Evolutionary conservation across 2,113 vertebrate genomes (phyloP), one percentile per base, ranked within the genome.

Genomic region (Lynx canadensis): DNA sequence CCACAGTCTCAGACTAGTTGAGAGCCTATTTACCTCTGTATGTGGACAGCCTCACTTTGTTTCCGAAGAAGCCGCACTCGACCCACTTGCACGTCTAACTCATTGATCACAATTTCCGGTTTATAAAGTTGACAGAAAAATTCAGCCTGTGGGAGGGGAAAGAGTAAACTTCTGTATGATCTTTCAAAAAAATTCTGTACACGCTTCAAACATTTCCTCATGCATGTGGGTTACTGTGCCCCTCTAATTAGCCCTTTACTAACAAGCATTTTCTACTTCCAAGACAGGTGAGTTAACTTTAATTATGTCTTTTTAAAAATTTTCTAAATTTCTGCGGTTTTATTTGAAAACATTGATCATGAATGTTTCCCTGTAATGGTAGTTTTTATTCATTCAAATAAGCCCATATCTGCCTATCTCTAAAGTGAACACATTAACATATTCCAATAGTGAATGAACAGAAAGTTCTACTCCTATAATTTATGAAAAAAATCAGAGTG

Each of bases 101-200:
- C 99, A 8, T 97, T 97, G 96, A 99, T 98, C 2, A 97, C 93
- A 98, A 99, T 99, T 89, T 99, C 99, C 0, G 99, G 99, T 98
- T 99, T 99, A 96, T 99, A 99, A 98, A 99, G 99, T 25, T 99
- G 99, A 98, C 99, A 99, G 97, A 99, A 99, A 97, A 99, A 99
- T 94, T 99, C 99, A 0, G 98, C 99, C 99, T 99, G 97, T 29
- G 74, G 93, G 87, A 98, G 36, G 87, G 82, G 93, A 38, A n/a
- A 97, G 36, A 95, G 48, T 87, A 74, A 92, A 93, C 48, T 76
- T 60, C 13, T 80, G 13, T 7, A 50, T 36, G 12, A 5, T 73
- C 31, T 78, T 78, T 48, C 31, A 48, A 48, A 41, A 87, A 93
- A 91, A 33, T 80, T 78, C 7, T 87, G 1, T 6, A 65, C 60